phyloP scores from a whole-genome alignment of 2,797 vertebrate species.

The Tadarida brasiliensis region DNA sequence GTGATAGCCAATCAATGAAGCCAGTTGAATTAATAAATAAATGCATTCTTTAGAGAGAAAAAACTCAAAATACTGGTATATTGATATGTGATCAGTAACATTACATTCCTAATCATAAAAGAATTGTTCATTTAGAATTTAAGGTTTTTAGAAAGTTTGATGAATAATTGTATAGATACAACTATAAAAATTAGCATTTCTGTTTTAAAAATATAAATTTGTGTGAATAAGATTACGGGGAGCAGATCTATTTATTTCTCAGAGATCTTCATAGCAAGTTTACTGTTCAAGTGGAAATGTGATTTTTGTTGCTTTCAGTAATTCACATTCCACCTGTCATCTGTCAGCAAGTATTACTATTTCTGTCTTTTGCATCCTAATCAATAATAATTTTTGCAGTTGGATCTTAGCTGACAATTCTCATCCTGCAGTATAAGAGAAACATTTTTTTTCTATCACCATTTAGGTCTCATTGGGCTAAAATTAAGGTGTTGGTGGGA shows the following conservation, averaged over 20 bases:
- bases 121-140: background rate
- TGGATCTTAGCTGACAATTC: background rate
- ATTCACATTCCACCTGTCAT: background rate
- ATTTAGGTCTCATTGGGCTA: background rate
- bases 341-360: slow-evolving; percentile 1
- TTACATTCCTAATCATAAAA: background rate
- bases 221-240: background rate
- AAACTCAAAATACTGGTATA: background rate
- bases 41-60: background rate
- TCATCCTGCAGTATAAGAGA: background rate
- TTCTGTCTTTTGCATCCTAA: slow-evolving; percentile 10
- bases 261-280: slow-evolving; percentile 6
- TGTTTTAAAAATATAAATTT: background rate
- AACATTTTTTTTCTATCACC: background rate
- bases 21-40: background rate
- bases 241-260: background rate
- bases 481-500: no score
- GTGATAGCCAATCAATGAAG: background rate
- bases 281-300: slow-evolving; percentile 4
- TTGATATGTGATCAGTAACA: background rate
- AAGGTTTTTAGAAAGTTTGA: slow-evolving; percentile 5
- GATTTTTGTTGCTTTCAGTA: slow-evolving; percentile 32
- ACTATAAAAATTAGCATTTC: background rate
- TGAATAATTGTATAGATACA: background rate
- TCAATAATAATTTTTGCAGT: background rate